Percentiles rank a stretch among this genome's conserved stretches.
phyloP scores from a whole-genome alignment of 2,113 vertebrate species.

The Ctenodactylus gundi region DNA sequence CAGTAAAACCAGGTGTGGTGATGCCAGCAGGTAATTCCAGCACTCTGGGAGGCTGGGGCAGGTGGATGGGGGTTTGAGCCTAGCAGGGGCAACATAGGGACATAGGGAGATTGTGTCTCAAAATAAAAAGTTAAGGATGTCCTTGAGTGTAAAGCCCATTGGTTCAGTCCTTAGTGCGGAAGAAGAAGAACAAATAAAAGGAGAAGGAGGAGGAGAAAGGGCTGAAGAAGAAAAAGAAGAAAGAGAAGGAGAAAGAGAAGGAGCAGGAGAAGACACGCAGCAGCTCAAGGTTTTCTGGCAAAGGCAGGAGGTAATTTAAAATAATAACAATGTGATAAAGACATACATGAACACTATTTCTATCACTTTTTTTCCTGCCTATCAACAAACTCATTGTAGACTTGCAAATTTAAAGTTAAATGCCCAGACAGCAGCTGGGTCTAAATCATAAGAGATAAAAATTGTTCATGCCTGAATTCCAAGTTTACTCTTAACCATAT shows the following conservation, averaged over 20 bases:
- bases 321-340: not conserved
- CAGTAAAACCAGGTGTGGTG: not conserved
- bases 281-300: too few relatives aligned
- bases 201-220: not conserved
- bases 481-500: not conserved
- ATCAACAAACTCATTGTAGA: not conserved
- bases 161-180: not conserved
- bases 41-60: not conserved
- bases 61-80: not conserved
- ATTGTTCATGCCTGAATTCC: not conserved
- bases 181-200: not conserved
- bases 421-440: not conserved
- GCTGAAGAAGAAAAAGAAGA: not conserved
- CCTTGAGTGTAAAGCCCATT: not conserved
- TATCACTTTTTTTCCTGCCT: not conserved
- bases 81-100: too few relatives aligned
- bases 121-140: not conserved
- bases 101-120: not conserved
- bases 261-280: not conserved
- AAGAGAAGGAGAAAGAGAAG: not conserved
- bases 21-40: not conserved
- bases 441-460: not conserved
- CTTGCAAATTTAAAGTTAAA: not conserved
- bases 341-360: not conserved
- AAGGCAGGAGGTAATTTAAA: not conserved